Evolutionary conservation across 1,140 invertebrate species (phyloP).

Genomic region (Eulimnadia texana): DNA sequence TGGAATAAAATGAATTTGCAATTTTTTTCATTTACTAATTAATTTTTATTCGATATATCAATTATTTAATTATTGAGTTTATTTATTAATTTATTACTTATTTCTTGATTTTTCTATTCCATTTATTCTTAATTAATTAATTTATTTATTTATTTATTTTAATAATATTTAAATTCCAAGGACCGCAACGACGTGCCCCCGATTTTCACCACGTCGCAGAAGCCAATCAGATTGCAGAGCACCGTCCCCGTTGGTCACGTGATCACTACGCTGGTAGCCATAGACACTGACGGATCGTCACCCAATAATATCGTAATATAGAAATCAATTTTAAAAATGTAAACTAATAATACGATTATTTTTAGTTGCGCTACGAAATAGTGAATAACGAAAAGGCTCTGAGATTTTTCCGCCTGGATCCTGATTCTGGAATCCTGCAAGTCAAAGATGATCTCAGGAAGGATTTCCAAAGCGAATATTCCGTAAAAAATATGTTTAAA

Average conservation of each 20-base stretch:
- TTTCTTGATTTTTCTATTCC: too few relatives aligned
- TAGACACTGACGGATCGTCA: slow-evolving; percentile 59
- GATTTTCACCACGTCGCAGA: slow-evolving; percentile 60
- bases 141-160: not conserved
- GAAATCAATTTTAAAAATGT: slow-evolving; percentile 30
- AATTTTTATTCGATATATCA: slow-evolving; percentile 9
- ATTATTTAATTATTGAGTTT: not conserved
- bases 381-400: slow-evolving; percentile 58
- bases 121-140: too few relatives aligned
- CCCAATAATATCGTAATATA: slow-evolving; percentile 22
- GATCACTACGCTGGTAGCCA: slow-evolving; percentile 58
- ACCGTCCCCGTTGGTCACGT: slow-evolving; percentile 61
- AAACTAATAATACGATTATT: not conserved
- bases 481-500: slow-evolving; percentile 33
- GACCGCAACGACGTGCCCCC: slow-evolving; percentile 38
- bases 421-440: slow-evolving; percentile 57
- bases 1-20: slow-evolving; percentile 2
- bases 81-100: not conserved
- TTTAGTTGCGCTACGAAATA: slow-evolving; percentile 56
- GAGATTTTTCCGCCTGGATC: slow-evolving; percentile 73
- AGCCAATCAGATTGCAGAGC: slow-evolving; percentile 67
- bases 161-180: slow-evolving; percentile 21
- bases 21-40: slow-evolving; percentile 14
- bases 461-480: slow-evolving; percentile 69
- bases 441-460: slow-evolving; percentile 69